Conservation (phyloP, 2,797 vertebrate species). For the Esox masquinongy region DNA sequence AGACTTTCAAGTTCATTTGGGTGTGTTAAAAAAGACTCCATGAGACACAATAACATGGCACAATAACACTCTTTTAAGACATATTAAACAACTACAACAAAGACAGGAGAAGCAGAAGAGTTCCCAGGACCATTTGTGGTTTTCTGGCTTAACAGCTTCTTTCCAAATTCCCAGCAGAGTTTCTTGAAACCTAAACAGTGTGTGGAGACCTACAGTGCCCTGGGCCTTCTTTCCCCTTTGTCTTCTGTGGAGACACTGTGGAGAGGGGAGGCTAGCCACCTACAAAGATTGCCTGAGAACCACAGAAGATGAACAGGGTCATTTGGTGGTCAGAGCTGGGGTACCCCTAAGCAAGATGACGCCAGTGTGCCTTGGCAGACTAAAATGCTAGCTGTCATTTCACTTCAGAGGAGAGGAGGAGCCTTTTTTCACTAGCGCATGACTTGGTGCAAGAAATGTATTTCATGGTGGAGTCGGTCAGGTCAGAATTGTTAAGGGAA, state of each 20-base stretch:
- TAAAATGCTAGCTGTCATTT: neutral
- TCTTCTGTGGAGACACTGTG: constrained; percentile 48
- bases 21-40: constrained; percentile 48
- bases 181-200: constrained; percentile 39
- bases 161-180: constrained; percentile 54
- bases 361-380: constrained; percentile 63
- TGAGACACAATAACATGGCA: constrained; percentile 41
- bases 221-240: constrained; percentile 50
- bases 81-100: constrained; percentile 68
- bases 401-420: neutral
- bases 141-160: constrained; percentile 66
- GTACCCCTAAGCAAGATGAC: constrained; percentile 52
- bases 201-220: constrained; percentile 51
- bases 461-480: neutral
- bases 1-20: constrained; percentile 43
- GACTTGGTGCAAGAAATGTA: neutral
- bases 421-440: neutral
- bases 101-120: constrained; percentile 55
- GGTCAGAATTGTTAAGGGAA: neutral
- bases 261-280: constrained; percentile 36
- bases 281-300: constrained; percentile 54
- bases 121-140: constrained; percentile 67
- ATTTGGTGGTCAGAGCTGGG: constrained; percentile 63
- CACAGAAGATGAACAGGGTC: constrained; percentile 56
- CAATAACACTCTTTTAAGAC: constrained; percentile 47